These are phyloP conservation scores for Drosophila subpulchrella DNA, from an alignment of 1,140 invertebrate genomes.

Conservation along the genomic window DNA sequence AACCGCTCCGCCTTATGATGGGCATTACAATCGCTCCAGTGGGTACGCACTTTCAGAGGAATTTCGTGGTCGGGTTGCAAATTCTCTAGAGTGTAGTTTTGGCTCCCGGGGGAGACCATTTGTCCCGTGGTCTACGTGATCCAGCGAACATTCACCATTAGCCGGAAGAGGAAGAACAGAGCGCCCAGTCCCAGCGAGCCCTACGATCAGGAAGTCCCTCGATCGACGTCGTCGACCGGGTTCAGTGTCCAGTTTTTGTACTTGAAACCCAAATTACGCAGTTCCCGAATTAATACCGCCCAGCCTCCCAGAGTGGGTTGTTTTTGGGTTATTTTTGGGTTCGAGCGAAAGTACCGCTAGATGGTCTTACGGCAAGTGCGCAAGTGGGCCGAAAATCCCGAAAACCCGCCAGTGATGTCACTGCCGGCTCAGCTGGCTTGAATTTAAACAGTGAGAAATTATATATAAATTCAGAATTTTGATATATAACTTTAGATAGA, in stretches of 20 bases:
- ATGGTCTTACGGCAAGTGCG: slow-evolving; percentile 44
- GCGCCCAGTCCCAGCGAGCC: slow-evolving; percentile 19
- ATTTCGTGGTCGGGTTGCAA: slow-evolving; percentile 40
- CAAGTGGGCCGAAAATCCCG: slow-evolving; percentile 43
- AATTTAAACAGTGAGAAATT: neutral
- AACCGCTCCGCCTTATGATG: slow-evolving; percentile 45
- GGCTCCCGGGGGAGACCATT: slow-evolving; percentile 16
- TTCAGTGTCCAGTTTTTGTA: slow-evolving; percentile 78
- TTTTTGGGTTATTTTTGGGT: slow-evolving; percentile 46
- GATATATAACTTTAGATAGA: neutral
- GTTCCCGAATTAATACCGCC: slow-evolving; percentile 64
- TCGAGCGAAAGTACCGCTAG: slow-evolving; percentile 69
- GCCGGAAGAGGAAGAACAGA: slow-evolving; percentile 50
- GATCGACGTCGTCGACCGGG: slow-evolving; percentile 36
- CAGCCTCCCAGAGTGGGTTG: slow-evolving; percentile 18
- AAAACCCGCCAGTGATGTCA: slow-evolving; percentile 62
- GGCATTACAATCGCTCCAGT: slow-evolving; percentile 47
- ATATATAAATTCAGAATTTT: neutral
- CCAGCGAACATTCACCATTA: slow-evolving; percentile 30
- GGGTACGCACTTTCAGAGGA: slow-evolving; percentile 23
- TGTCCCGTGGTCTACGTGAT: slow-evolving; percentile 53
- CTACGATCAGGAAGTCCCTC: slow-evolving; percentile 56
- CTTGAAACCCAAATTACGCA: slow-evolving; percentile 81
- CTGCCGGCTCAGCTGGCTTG: slow-evolving; percentile 16
- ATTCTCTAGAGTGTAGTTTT: slow-evolving; percentile 8